phyloP scores from a whole-genome alignment of 1,140 invertebrate genomes.

The Drosophila novamexicana region DNA sequence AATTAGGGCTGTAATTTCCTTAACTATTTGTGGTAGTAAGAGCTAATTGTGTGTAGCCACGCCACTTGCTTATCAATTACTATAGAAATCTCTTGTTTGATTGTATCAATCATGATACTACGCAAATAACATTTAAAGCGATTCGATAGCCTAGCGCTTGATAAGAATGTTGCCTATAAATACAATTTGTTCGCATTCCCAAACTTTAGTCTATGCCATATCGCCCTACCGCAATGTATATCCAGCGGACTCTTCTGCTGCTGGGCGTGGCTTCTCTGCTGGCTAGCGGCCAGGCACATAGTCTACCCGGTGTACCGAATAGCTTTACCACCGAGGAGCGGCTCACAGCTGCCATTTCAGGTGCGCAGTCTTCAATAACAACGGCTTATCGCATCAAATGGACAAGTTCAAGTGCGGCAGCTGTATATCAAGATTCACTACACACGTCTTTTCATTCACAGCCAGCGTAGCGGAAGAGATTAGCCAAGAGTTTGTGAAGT shows the following conservation, averaged over 20 bases:
- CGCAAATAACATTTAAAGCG: slow-evolving; percentile 5
- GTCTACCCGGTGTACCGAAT: slow-evolving; percentile 26
- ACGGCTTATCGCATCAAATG: background rate
- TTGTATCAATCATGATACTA: slow-evolving; percentile 16
- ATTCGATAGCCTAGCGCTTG: slow-evolving; percentile 10
- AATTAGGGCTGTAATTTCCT: background rate
- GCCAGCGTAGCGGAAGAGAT: slow-evolving; percentile 62
- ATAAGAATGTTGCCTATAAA: slow-evolving; percentile 54
- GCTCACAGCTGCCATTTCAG: slow-evolving; percentile 37
- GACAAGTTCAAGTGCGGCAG: slow-evolving; percentile 40
- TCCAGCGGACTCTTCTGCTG: slow-evolving; percentile 43
- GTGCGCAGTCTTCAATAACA: slow-evolving; percentile 20
- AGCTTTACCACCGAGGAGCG: slow-evolving; percentile 39
- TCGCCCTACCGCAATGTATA: slow-evolving; percentile 42
- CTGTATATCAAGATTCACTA: background rate
- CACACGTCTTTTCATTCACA: slow-evolving; percentile 20
- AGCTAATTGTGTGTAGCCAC: background rate
- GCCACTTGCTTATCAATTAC: background rate
- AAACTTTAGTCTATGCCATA: slow-evolving; percentile 39
- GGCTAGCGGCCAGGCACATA: slow-evolving; percentile 20
- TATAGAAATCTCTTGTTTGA: slow-evolving; percentile 31
- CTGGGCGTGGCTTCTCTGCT: slow-evolving; percentile 33
- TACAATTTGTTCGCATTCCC: slow-evolving; percentile 6
- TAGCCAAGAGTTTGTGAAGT: slow-evolving; percentile 65
- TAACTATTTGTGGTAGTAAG: background rate